Evolutionary conservation across 2,888 invertebrate species (phyloP).

Genomic region (Amphipyra tragopoginis): DNA sequence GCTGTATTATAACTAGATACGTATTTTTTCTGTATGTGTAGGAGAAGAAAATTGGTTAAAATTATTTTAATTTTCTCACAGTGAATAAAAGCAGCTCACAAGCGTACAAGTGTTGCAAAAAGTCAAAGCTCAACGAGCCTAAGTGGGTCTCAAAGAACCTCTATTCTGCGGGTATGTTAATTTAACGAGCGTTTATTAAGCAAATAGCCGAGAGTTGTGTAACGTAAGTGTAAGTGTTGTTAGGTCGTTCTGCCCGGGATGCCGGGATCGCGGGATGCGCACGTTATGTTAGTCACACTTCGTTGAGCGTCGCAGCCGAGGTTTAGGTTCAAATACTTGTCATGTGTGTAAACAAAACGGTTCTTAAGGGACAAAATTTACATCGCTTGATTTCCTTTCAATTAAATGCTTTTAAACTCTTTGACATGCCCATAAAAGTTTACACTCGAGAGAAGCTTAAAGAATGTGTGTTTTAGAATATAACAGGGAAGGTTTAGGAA

Average conservation of each 20-base stretch:
- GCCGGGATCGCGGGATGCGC: slow-evolving; percentile 49
- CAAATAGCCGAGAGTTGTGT: slow-evolving; percentile 70
- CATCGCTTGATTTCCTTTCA: slow-evolving; percentile 63
- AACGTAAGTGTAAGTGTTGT: slow-evolving; percentile 71
- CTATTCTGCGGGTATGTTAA: slow-evolving; percentile 69
- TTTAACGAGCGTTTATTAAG: slow-evolving; percentile 73
- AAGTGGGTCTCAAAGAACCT: slow-evolving; percentile 61
- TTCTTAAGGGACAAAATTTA: slow-evolving; percentile 56
- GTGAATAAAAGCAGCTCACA: slow-evolving; percentile 37
- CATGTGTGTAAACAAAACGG: slow-evolving; percentile 62
- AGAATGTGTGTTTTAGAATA: slow-evolving; percentile 37
- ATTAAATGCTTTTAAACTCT: slow-evolving; percentile 65
- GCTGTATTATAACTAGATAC: slow-evolving; percentile 29
- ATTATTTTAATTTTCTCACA: slow-evolving; percentile 29
- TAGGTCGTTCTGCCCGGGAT: slow-evolving; percentile 56
- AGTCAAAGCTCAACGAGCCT: slow-evolving; percentile 49
- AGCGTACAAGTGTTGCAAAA: slow-evolving; percentile 44
- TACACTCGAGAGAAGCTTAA: slow-evolving; percentile 54
- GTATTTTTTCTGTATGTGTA: slow-evolving; percentile 21
- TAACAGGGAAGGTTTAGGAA: slow-evolving; percentile 23
- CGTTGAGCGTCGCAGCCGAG: slow-evolving; percentile 52
- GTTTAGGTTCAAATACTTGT: slow-evolving; percentile 62
- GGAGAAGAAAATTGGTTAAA: slow-evolving; percentile 24
- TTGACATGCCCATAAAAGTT: slow-evolving; percentile 60
- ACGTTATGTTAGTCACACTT: slow-evolving; percentile 64